Percentiles rank a stretch among this genome's conserved stretches.
These are phyloP conservation scores for Phylloscopus collybita DNA, from an alignment of 2,797 vertebrate genomes.

Conservation along the genomic window DNA sequence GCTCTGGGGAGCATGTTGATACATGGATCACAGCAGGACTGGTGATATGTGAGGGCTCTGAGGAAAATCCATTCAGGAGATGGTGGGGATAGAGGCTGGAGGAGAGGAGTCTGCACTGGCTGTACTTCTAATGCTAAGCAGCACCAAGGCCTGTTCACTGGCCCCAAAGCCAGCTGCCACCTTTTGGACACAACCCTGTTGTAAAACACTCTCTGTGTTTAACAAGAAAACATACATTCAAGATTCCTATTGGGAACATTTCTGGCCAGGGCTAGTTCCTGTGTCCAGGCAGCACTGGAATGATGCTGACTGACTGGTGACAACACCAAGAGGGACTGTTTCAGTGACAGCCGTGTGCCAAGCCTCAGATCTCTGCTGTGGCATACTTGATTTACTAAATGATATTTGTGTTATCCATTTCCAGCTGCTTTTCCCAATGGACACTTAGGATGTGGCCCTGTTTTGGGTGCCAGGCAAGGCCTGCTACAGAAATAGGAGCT, in stretches of 20 bases:
- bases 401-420: neutral
- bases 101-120: neutral
- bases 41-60: rapidly evolving
- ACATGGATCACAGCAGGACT: neutral
- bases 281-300: neutral
- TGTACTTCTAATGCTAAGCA: neutral
- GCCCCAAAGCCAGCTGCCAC: neutral
- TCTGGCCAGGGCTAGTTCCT: neutral
- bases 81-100: neutral
- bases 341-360: neutral
- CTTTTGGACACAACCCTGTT: neutral
- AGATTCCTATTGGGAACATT: neutral
- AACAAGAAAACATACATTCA: neutral
- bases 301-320: neutral
- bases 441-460: neutral
- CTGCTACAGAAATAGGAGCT: neutral
- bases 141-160: neutral
- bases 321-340: neutral
- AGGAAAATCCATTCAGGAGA: neutral
- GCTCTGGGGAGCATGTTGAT: neutral
- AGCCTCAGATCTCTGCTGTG: neutral
- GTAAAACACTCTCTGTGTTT: neutral
- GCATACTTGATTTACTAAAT: neutral
- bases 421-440: neutral
- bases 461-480: neutral